A percentile compares a stretch with the other conserved stretches of the same genome.
Evolutionary conservation across 2,113 vertebrate genomes (phyloP).

Genomic region (Tyto alba): DNA sequence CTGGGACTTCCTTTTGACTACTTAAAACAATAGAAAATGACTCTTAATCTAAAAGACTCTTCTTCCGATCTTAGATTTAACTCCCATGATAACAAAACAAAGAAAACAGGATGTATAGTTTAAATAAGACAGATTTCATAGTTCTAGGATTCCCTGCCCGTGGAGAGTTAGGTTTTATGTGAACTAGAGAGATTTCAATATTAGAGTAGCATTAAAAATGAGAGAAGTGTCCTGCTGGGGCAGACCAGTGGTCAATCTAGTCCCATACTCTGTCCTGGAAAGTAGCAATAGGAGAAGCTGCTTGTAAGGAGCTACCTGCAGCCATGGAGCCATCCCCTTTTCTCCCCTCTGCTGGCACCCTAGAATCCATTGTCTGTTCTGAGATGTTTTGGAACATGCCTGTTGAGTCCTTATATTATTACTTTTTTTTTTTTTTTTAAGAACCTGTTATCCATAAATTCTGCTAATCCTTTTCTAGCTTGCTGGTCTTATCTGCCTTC

Average conservation of each 20-base stretch:
- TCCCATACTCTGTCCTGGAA: not conserved
- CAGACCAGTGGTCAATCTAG: accelerated
- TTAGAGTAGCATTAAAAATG: not conserved
- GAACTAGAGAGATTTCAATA: not conserved
- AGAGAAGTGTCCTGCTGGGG: not conserved
- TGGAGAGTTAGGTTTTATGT: not conserved
- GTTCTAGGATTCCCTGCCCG: not conserved
- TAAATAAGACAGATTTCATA: not conserved
- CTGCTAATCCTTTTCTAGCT: not conserved
- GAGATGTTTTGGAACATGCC: not conserved
- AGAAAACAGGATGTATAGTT: slow-evolving; percentile 3
- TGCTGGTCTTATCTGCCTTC: not conserved
- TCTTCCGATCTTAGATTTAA: slow-evolving; percentile 18
- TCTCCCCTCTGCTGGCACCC: not conserved
- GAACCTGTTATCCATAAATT: not conserved
- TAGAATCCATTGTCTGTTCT: not conserved
- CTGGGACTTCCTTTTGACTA: slow-evolving; percentile 5
- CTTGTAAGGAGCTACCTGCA: not conserved
- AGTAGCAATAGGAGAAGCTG: not conserved
- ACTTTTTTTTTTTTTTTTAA: not conserved
- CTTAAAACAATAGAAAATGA: slow-evolving; percentile 24
- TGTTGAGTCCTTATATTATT: not conserved
- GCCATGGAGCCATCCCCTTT: not conserved
- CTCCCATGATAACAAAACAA: slow-evolving; percentile 12
- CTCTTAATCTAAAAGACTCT: not conserved